These are phyloP conservation scores for Mustela lutreola DNA, from an alignment of 2,113 vertebrate genomes.

Conservation along the genomic window DNA sequence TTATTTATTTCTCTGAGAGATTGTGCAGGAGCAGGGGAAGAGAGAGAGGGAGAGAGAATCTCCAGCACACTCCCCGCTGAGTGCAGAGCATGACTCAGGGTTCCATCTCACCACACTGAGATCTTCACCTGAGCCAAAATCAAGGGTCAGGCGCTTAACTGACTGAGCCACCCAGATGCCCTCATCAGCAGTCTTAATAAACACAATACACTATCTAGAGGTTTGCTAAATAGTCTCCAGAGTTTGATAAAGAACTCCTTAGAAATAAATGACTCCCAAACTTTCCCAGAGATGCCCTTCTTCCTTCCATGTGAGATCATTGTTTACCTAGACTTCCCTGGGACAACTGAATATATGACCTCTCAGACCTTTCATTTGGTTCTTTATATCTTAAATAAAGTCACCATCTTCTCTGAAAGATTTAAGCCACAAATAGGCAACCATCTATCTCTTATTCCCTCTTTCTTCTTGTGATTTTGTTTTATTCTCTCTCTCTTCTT, in stretches of 20 bases:
- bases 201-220: not conserved
- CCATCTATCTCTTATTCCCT: not conserved
- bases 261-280: not conserved
- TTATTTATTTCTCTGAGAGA: not conserved
- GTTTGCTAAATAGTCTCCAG: not conserved
- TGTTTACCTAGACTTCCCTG: not conserved
- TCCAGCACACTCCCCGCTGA: not conserved
- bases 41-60: not conserved
- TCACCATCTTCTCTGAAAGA: constrained; percentile 2
- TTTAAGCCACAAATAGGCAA: not conserved
- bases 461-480: constrained; percentile 1
- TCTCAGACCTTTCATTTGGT: not conserved
- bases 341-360: not conserved
- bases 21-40: not conserved
- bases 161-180: not conserved
- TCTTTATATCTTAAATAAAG: constrained; percentile 21
- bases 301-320: not conserved
- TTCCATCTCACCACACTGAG: not conserved
- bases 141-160: not conserved
- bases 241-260: not conserved
- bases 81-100: not conserved
- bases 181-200: not conserved
- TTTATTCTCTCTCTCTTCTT: not conserved
- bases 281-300: not conserved
- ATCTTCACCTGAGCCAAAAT: not conserved